Base-by-base conservation (phyloP, 2,113 vertebrate genomes). In the Ciconia maguari region DNA sequence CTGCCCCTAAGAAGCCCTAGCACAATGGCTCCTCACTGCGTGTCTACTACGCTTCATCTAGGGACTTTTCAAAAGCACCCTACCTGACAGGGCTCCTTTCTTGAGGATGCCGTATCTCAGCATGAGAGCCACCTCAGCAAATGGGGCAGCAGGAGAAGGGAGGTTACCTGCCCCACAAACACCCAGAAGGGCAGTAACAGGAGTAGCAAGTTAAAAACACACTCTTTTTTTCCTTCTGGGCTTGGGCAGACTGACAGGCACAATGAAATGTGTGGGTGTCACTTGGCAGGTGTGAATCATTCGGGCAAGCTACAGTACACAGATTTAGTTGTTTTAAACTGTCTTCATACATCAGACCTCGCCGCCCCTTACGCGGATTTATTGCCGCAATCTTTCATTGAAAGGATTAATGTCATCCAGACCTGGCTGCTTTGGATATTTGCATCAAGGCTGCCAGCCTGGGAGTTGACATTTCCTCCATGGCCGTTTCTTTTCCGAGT, bases 241-340 rank as follows among this genome's bases (percentile, higher is more conserved):
- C 78, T 81, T 48, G 70, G 66, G 94, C 70, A 91, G 52, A 79
- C 57, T 97, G 96, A 96, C 94, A 95, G 84, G 82, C 87, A 94
- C 84, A 91, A 86, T 81, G 77, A 95, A 93, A 93, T 27, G 55
- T 66, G 97, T 96, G 95, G 95, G 94, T 93, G 95, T 93, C 75
- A 44, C 68, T 94, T 96, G 93, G 94, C 94, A 96, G 91, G 91
- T 88, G 91, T 93, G 94, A 97, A 95, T 93, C 3, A 32, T 70
- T 95, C 91, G 78, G 87, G 80, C 89, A 93, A 95, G 84, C 91
- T 96, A 74, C 91, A 52, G 78, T 87, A 93, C 87, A 88, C 89
- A 85, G 90, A 92, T 93, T 94, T 74, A 90, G 95, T 88, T 97
- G 91, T 94, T 96, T 96, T 86, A 97, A 96, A 91, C 81, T 83